Evolutionary conservation across 2,797 vertebrate species (phyloP).

Genomic region (Chelon labrosus): DNA sequence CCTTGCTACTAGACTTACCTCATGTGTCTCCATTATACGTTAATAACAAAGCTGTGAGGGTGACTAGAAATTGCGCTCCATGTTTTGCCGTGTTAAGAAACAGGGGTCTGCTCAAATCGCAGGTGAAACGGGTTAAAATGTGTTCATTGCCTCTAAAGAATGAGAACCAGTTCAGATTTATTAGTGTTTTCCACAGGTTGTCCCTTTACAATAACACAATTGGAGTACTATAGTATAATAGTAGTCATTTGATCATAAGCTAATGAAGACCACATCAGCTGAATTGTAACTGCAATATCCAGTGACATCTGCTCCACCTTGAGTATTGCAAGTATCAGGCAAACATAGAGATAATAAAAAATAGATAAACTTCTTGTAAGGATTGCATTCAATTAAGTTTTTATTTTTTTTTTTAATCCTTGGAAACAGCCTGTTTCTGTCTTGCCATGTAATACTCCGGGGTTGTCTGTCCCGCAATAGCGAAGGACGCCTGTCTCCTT

Average conservation of each 20-base stretch:
- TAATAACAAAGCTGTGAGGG: conserved; percentile 60
- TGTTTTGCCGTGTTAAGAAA: conserved; percentile 34
- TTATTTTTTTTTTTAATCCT: not conserved
- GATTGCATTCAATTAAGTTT: conserved; percentile 2
- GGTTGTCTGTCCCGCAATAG: conserved; percentile 14
- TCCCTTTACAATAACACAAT: not conserved
- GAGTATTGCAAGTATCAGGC: conserved; percentile 5
- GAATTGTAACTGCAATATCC: conserved; percentile 8
- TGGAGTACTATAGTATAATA: conserved; percentile 5
- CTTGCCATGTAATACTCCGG: conserved; percentile 31
- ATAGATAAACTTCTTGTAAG: not conserved
- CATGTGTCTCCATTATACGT: conserved; percentile 74
- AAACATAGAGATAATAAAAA: conserved; percentile 21
- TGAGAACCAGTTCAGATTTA: not conserved
- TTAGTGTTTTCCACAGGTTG: conserved; percentile 4
- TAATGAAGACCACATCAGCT: conserved; percentile 30
- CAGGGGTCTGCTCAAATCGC: conserved; percentile 15
- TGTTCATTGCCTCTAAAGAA: conserved; percentile 27
- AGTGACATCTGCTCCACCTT: conserved; percentile 1
- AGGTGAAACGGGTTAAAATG: conserved; percentile 42
- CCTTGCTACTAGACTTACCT: conserved; percentile 58
- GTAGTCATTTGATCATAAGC: conserved; percentile 22
- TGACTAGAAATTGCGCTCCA: conserved; percentile 29
- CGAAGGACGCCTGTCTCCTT: conserved; percentile 28
- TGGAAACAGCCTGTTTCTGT: conserved; percentile 12